Percentiles rank a stretch among this genome's conserved stretches.
Evolutionary conservation across 2,113 vertebrate species (phyloP).

Genomic region (Lophochroa leadbeateri): DNA sequence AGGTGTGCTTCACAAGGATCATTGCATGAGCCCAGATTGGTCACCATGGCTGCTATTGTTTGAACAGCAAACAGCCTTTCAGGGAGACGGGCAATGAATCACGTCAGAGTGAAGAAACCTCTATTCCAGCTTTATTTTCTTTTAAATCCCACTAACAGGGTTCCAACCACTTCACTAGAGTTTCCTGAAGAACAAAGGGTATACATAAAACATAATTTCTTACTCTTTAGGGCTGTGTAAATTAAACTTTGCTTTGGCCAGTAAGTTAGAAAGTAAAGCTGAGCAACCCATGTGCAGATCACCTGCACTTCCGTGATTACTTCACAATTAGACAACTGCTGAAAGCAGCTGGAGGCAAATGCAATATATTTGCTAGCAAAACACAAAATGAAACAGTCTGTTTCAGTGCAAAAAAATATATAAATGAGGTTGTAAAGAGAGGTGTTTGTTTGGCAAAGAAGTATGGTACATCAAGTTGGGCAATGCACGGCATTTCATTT

Average conservation of each 20-base stretch:
- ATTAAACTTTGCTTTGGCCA: slow-evolving; percentile 46
- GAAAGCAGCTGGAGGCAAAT: slow-evolving; percentile 62
- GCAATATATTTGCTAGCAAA: slow-evolving; percentile 48
- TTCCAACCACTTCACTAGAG: background rate
- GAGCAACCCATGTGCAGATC: slow-evolving; percentile 14
- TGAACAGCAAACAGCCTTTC: background rate
- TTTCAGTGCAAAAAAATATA: slow-evolving; percentile 36
- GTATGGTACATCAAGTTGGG: slow-evolving; percentile 34
- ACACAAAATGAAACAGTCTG: slow-evolving; percentile 40
- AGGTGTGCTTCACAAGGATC: fast-evolving
- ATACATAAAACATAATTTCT: background rate
- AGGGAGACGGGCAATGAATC: background rate
- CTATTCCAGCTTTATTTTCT: background rate
- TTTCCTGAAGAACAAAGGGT: background rate
- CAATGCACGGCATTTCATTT: slow-evolving; percentile 25
- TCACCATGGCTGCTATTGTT: background rate
- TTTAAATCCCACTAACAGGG: background rate
- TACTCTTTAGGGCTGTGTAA: background rate
- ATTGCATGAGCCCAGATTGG: fast-evolving
- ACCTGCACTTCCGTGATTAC: slow-evolving; percentile 15
- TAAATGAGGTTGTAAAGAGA: slow-evolving; percentile 40
- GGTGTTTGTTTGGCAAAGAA: slow-evolving; percentile 50
- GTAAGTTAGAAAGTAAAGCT: slow-evolving; percentile 45
- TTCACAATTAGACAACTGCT: slow-evolving; percentile 61
- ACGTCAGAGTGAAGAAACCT: fast-evolving